Conservation (phyloP, 1,140 invertebrate species). For the Andricus grossulariae region DNA sequence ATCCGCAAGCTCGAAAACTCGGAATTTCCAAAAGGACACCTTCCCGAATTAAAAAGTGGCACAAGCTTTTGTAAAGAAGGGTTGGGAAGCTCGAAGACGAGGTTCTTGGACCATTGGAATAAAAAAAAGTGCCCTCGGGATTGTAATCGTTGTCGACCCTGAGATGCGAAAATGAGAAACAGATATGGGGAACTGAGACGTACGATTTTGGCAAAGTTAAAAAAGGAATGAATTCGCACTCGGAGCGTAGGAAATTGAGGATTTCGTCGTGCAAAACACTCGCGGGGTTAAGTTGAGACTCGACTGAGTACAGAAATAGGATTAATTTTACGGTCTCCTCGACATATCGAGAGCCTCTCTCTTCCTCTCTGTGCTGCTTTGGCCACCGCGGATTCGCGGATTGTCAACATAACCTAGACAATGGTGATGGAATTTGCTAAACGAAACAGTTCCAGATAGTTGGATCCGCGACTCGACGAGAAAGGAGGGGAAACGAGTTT, state of each 20-base stretch:
- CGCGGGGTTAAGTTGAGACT: not conserved
- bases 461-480: not conserved
- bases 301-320: slow-evolving; percentile 20
- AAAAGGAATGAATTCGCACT: not conserved
- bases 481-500: not conserved
- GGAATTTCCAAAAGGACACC: too few species aligned
- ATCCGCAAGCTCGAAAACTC: too few species aligned
- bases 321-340: slow-evolving; percentile 39
- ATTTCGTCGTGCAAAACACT: not conserved
- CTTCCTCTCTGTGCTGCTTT: not conserved
- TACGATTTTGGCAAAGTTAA: not conserved
- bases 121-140: too few species aligned
- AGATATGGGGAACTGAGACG: too few species aligned
- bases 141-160: too few species aligned
- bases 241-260: not conserved
- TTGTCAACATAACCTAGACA: slow-evolving; percentile 60
- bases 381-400: slow-evolving; percentile 40
- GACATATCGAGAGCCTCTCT: slow-evolving; percentile 40
- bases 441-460: not conserved
- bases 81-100: too few species aligned
- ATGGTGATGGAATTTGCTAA: not conserved
- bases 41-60: too few species aligned
- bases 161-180: too few species aligned
- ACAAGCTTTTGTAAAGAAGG: too few species aligned
- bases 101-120: too few species aligned